A percentile compares a stretch with the other conserved stretches of the same genome.
phyloP scores from a whole-genome alignment of 2,888 invertebrate species.

The Euzetes globulus region DNA sequence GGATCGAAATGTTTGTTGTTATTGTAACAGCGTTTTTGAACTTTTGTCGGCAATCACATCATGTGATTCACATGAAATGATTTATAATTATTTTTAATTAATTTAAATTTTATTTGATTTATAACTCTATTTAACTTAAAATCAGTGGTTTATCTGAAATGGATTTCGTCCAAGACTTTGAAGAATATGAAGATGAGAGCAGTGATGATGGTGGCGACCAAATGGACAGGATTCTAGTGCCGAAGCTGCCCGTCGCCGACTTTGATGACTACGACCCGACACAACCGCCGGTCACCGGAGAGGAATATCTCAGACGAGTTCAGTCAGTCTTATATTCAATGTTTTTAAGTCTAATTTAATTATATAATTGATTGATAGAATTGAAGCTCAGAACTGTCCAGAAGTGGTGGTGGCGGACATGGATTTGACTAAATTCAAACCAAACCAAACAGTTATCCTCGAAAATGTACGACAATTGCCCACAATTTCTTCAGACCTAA shows the following conservation, averaged over 20 bases:
- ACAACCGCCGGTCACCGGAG: conserved; percentile 30
- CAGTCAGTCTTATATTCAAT: conserved; percentile 13
- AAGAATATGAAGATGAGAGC: conserved; percentile 5
- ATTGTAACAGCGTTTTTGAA: no score
- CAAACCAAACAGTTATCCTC: conserved; percentile 5
- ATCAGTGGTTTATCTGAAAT: background rate
- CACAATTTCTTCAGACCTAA: background rate
- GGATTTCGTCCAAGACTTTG: background rate
- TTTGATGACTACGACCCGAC: conserved; percentile 34
- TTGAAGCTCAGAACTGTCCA: conserved; percentile 30
- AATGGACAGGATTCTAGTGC: background rate
- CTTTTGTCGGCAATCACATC: background rate
- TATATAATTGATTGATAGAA: background rate
- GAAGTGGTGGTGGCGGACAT: conserved; percentile 26
- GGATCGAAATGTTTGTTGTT: background rate
- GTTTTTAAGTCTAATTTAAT: background rate
- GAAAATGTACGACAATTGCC: background rate
- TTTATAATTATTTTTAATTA: no score
- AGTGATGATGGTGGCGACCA: background rate
- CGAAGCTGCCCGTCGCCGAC: conserved; percentile 29
- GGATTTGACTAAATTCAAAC: conserved; percentile 8
- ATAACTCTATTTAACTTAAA: background rate
- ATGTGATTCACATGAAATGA: no score
- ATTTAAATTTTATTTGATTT: background rate
- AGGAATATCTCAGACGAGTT: conserved; percentile 34